A percentile compares a stretch with the other conserved stretches of the same genome.
Conservation (phyloP, 2,888 invertebrate genomes). For the Eulithis prunata region DNA sequence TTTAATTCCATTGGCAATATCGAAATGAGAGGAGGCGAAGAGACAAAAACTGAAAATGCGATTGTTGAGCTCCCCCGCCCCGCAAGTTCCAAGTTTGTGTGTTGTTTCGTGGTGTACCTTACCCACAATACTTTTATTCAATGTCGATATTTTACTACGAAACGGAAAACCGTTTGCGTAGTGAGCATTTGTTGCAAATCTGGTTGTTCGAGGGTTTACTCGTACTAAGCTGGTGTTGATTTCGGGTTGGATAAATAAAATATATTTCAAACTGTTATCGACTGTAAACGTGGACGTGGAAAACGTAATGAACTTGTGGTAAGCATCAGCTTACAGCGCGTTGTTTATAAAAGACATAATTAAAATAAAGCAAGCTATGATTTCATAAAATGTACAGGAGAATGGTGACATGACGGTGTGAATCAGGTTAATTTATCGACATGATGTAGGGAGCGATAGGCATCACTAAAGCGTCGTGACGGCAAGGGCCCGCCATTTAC, state of each 20-base stretch:
- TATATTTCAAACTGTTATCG: background rate
- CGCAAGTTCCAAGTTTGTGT: slow-evolving; percentile 52
- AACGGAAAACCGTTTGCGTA: slow-evolving; percentile 18
- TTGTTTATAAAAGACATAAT: background rate
- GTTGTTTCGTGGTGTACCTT: slow-evolving; percentile 37
- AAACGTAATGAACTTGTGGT: background rate
- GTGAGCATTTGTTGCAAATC: slow-evolving; percentile 17
- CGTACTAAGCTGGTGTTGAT: slow-evolving; percentile 3
- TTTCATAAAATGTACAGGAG: slow-evolving; percentile 11
- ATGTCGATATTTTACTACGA: slow-evolving; percentile 50
- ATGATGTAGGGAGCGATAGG: slow-evolving; percentile 49
- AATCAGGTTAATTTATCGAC: slow-evolving; percentile 50
- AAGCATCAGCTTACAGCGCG: background rate
- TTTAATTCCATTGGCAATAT: slow-evolving; percentile 74
- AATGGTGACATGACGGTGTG: slow-evolving; percentile 5
- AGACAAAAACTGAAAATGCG: slow-evolving; percentile 70
- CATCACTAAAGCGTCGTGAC: slow-evolving; percentile 60
- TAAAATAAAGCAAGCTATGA: background rate
- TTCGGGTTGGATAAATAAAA: slow-evolving; percentile 10
- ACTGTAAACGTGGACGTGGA: background rate
- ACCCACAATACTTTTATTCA: slow-evolving; percentile 31
- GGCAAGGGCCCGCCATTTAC: slow-evolving; percentile 69
- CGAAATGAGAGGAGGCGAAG: slow-evolving; percentile 64
- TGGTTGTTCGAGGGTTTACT: slow-evolving; percentile 2
- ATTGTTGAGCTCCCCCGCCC: slow-evolving; percentile 63